Base-by-base conservation (phyloP, 2,888 invertebrate species). In the Xestobium rufovillosum region DNA sequence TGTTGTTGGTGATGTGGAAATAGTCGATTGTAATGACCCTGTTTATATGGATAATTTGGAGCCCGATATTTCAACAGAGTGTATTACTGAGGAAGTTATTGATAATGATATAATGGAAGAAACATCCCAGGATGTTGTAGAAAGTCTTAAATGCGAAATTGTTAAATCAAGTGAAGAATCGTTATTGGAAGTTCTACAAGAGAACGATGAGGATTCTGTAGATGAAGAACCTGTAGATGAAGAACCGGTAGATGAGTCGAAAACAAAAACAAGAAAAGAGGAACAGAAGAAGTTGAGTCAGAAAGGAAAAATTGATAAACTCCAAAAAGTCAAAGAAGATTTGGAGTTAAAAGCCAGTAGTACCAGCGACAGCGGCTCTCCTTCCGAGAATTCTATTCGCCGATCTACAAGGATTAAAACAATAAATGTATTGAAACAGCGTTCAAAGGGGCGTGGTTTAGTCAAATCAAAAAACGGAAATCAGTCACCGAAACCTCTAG, bases 391-490 rank as follows among this genome's bases (percentile, higher is more conserved):
- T 26, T 53, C 57, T 40, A 79, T 84, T 1, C 67, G 85, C 12
- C 70, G 85, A 30, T 85, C 85, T n/a, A n/a, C n/a, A n/a, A n/a
- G n/a, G n/a, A n/a, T n/a, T n/a, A n/a, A n/a, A n/a, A n/a, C n/a
- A n/a, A 85, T 84, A 41, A 81, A 79, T 42, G 72, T 74, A 42
- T 59, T 76, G 57, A 80, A 80, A 56, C 79, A 57, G 51, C 75
- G 76, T 60, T 76, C 73, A 3, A 75, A 76, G 53, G 79, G 79
- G 0, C 75, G 76, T 57, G 80, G 78, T 12, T 61, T 80, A 44
- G 79, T 80, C 0, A 75, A 75, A 55, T 52, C 55, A 6, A 60
- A 58, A 44, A 29, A 38, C 3, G 37, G 16, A 34, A 31, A 32
- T 13, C 14, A 41, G 34, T 50, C 54, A 1, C 31, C 49, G 39